These are phyloP conservation scores for Acanthurus leucopareius DNA, from an alignment of 2,797 vertebrate genomes.

Conservation along the genomic window DNA sequence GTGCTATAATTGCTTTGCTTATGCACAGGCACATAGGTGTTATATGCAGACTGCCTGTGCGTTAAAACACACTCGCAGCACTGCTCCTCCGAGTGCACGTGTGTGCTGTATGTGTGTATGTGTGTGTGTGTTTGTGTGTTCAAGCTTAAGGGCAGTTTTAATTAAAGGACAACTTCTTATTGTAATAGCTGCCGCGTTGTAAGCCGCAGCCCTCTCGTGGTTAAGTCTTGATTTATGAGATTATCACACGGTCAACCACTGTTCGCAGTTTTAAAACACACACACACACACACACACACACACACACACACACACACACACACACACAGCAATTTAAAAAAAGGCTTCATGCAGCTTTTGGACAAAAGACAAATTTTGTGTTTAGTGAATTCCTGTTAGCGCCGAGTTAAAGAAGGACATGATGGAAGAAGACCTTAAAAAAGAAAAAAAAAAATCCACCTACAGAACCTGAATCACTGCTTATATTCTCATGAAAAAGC, in stretches of 20 bases:
- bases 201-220: slow-evolving; percentile 48
- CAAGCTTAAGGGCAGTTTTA: slow-evolving; percentile 72
- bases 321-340: too few species aligned
- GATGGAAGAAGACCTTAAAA: neutral
- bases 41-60: slow-evolving; percentile 31
- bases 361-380: slow-evolving; percentile 22
- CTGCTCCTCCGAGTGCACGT: neutral
- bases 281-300: too few species aligned
- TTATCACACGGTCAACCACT: slow-evolving; percentile 58
- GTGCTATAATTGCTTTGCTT: slow-evolving; percentile 76
- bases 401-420: neutral
- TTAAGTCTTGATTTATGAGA: slow-evolving; percentile 74
- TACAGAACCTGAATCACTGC: neutral
- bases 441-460: neutral
- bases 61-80: slow-evolving; percentile 31
- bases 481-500: neutral
- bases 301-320: too few species aligned
- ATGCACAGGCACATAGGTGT: slow-evolving; percentile 65
- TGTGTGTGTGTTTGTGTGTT: slow-evolving; percentile 40
- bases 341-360: slow-evolving; percentile 21
- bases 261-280: neutral
- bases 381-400: neutral
- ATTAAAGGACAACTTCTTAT: slow-evolving; percentile 74
- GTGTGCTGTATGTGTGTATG: slow-evolving; percentile 8
- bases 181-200: slow-evolving; percentile 64